Evolutionary conservation across 2,888 invertebrate genomes (phyloP).

Genomic region (Apodemia duryi): DNA sequence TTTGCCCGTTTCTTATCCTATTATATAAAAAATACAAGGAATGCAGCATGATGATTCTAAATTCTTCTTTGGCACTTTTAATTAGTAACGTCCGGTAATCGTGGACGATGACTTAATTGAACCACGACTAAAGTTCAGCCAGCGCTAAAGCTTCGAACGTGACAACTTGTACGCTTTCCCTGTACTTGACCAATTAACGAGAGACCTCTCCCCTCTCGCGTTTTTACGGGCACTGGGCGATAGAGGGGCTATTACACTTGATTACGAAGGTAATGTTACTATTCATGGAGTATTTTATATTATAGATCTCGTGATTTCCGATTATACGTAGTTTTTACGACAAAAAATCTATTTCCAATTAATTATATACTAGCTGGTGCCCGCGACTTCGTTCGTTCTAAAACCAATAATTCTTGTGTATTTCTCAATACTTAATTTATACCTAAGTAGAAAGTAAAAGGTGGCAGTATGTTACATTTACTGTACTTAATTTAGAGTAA

Average conservation of each 20-base stretch:
- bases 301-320: too few relatives aligned
- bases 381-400: too few relatives aligned
- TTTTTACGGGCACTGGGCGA: conserved; percentile 19
- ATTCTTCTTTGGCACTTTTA: neutral
- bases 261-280: conserved; percentile 22
- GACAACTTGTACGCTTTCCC: conserved; percentile 30
- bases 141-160: conserved; percentile 28
- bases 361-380: too few relatives aligned
- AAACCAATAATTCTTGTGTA: too few relatives aligned
- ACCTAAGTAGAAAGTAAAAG: too few relatives aligned
- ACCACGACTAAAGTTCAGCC: conserved; percentile 30
- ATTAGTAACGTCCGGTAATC: conserved; percentile 7
- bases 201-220: conserved; percentile 23
- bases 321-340: too few relatives aligned
- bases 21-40: neutral
- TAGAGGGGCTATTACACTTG: conserved; percentile 24
- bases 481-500: too few relatives aligned
- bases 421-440: too few relatives aligned
- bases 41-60: neutral
- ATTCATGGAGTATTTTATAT: neutral
- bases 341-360: too few relatives aligned
- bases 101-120: conserved; percentile 30
- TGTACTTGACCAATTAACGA: conserved; percentile 21
- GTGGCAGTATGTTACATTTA: too few relatives aligned
- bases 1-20: too few relatives aligned